Conservation (phyloP, 2,888 invertebrate genomes). For the Hololepta plana region DNA sequence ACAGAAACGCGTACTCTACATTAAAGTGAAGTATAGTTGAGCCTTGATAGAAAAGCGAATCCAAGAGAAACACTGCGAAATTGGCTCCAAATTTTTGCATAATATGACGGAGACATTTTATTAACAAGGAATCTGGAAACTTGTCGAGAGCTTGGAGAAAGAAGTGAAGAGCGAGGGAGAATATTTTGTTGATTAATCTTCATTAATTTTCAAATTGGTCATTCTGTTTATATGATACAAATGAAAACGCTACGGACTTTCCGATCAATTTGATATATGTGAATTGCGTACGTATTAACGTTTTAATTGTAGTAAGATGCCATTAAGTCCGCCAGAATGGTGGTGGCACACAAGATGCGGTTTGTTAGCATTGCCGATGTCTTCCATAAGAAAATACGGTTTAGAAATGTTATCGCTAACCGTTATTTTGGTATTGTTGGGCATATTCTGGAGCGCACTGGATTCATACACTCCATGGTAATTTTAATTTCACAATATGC, state of each 20-base stretch:
- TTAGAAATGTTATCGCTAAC: conserved; percentile 55
- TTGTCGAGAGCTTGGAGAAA: no score
- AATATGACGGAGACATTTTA: no score
- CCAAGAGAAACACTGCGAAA: no score
- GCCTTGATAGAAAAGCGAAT: no score
- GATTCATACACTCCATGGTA: conserved; percentile 61
- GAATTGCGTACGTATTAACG: conserved; percentile 10
- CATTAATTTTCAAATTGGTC: conserved; percentile 2
- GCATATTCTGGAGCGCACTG: conserved; percentile 63
- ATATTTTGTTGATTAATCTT: no score
- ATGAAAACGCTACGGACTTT: no score
- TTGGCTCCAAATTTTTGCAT: no score
- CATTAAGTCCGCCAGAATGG: conserved; percentile 68
- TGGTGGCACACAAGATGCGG: conserved; percentile 75
- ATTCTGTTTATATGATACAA: background rate
- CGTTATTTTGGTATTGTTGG: conserved; percentile 49
- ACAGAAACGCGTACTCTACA: no score
- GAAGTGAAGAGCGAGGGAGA: no score
- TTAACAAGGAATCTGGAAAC: no score
- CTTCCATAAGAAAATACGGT: conserved; percentile 53
- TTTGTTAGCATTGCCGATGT: conserved; percentile 62
- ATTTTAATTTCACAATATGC: no score
- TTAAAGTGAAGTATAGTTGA: no score
- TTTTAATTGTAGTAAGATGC: conserved; percentile 51
- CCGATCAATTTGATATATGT: conserved; percentile 1